Base-by-base conservation (phyloP, 2,888 invertebrate genomes). In the Macrophya alboannulata region DNA sequence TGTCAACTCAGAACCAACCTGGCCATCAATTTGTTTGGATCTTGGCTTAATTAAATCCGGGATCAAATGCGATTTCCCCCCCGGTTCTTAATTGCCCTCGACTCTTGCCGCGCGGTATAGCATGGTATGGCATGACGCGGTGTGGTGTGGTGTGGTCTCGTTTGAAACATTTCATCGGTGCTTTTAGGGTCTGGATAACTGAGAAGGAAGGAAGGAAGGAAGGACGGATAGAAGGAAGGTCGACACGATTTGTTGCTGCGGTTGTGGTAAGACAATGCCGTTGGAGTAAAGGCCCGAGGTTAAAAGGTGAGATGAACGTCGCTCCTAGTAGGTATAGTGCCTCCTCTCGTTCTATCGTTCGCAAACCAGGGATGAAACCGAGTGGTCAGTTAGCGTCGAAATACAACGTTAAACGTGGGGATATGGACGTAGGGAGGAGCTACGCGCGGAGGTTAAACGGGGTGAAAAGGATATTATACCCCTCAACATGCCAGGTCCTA, bases 391-490 rank as follows among this genome's bases (percentile, higher is more conserved):
- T 45, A 48, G 48, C 68, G 68, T 83, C 45, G 68, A 68, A 83
- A 83, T 31, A 81, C 59, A 83, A 71, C 83, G 48, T 83, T 31
- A 71, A 83, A 83, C 83, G 81, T 43, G 81, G 12, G 81, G 4
- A 81, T 62, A 40, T 40, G 81, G 81, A 62, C 31, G 62, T 2
- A 62, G 59, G 59, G 40, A 37, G 21, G 51, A 43, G 31, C 55
- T 55, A 55, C 55, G 77, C 31, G 77, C 31, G 15, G 81, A 81
- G 81, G 81, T 81, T 81, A 81, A 81, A 59, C 81, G 81, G 81
- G 81, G 81, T 81, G 62, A 81, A 81, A 81, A 43, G 81, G 81
- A 81, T 81, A 81, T 81, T 81, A 81, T 40, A 59, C 79, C 79
- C 77, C 55, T 79, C 17, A n/a, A 55, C 55, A 62, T 37, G 43